Percentiles rank a stretch among this genome's conserved stretches.
Evolutionary conservation across 2,113 vertebrate genomes (phyloP).

Genomic region (Halichoeres trimaculatus): DNA sequence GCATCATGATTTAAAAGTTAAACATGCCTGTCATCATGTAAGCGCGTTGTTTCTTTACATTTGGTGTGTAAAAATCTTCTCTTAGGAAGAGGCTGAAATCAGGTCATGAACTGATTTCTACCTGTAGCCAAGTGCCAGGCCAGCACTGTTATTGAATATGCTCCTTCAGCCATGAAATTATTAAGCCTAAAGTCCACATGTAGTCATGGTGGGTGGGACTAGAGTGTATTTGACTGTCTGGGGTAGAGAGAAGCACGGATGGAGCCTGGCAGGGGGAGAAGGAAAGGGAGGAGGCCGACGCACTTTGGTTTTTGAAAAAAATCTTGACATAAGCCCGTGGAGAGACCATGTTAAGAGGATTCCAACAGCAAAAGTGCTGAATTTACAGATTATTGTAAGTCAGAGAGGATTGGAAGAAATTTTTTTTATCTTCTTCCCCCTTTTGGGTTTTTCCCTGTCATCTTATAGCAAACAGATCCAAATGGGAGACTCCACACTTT

Average conservation of each 20-base stretch:
- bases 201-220: slow-evolving; percentile 15
- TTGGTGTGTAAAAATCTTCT: background rate
- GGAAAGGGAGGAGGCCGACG: slow-evolving; percentile 13
- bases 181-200: background rate
- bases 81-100: background rate
- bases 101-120: background rate
- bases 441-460: slow-evolving; percentile 24
- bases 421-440: slow-evolving; percentile 12
- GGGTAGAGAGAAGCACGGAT: slow-evolving; percentile 7
- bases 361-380: slow-evolving; percentile 24
- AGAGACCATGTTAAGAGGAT: slow-evolving; percentile 19
- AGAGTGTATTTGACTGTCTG: slow-evolving; percentile 16
- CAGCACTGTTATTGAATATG: background rate
- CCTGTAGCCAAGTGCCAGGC: background rate
- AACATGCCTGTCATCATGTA: background rate
- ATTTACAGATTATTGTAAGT: slow-evolving; percentile 16
- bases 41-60: background rate
- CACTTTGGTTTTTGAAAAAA: background rate
- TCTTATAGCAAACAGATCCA: slow-evolving; percentile 14
- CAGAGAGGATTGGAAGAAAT: slow-evolving; percentile 15
- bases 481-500: slow-evolving; percentile 37
- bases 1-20: background rate
- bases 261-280: slow-evolving; percentile 19
- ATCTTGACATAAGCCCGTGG: slow-evolving; percentile 13
- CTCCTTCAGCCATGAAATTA: background rate